Evolutionary conservation across 2,797 vertebrate species (phyloP), one percentile per base, ranked within the genome.

Genomic region (Hydrophis major): DNA sequence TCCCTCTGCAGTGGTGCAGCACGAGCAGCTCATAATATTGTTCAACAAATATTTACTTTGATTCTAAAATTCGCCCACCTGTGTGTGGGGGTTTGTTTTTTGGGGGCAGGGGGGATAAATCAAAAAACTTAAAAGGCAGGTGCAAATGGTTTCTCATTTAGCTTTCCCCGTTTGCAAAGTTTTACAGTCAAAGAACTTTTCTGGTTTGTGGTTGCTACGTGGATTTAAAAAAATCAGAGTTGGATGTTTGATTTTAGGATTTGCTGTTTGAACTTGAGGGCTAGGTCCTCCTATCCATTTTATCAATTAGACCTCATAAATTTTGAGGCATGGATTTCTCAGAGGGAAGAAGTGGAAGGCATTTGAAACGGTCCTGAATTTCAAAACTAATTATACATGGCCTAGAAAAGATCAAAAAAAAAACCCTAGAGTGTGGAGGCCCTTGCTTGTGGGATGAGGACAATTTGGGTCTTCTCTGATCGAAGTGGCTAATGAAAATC

Each of bases 351-450:
- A 4, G 53, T 14, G 86, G 63, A 32, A 88, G 69, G 20, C 27
- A 20, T 4, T 53, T 94, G 86, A 83, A 25, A 94, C 92, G 94
- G 10, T 90, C 87, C 95, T 92, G 93, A 91, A 61, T 96, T 95
- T 94, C 93, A 59, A 92, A 14, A 16, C 93, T 97, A 97, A 97
- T 96, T 97, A 97, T 90, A 69, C 95, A 87, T 91, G 95, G 94
- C 96, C 96, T 96, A 93, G 95, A 97, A 96, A 96, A 97, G 93
- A 97, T 96, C 92, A 95, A 96, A 95, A 95, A 95, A 95, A 95
- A 96, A 94, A 96, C 94, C 94, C 92, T 93, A 78, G 93, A 95
- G 93, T 93, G 97, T 94, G 96, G 94, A 96, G 91, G 92, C 47
- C 91, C 90, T 87, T 88, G 94, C 93, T 88, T 61, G 92, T 88